Evolutionary conservation across 2,888 invertebrate species (phyloP), one percentile per base, ranked within the genome.

Genomic region (Horisme vitalbata): DNA sequence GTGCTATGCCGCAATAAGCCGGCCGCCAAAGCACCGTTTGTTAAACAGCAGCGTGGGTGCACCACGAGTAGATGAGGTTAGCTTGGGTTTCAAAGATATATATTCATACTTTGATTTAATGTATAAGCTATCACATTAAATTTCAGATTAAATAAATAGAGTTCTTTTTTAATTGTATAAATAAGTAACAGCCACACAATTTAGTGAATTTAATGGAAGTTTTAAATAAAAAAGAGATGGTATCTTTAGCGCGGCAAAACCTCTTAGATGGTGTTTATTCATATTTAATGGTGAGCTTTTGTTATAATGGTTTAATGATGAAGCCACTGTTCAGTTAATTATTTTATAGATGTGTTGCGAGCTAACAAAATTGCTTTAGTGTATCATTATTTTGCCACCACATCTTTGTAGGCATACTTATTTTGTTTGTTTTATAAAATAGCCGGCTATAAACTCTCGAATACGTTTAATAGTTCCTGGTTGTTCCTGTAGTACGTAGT

Each of bases 191-290:
- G n/a, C n/a, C n/a, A n/a, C 55, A 45, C 31, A 34, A 43, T 57
- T 67, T 67, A 66, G 67, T 64, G 46, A 55, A 33, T 31, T 64
- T 70, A 69, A 70, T 68, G 68, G 62, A 61, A 60, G 54, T 61
- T 64, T 55, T 62, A 63, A 71, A 69, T 68, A 65, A 65, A 57
- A 61, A 63, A 49, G 27, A 63, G 52, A 41, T 66, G 63, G 71
- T 76, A 75, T 61, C 44, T 45, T 45, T 45, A 55, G 61, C 68
- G 65, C 68, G 65, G 67, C 64, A 55, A 65, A 61, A 58, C 62
- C 67, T 73, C 68, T 77, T 56, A 78, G 71, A 68, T 75, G 74
- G 79, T 81, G 77, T 80, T 83, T 77, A 80, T 75, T 70, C 64
- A 59, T 52, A 75, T 80, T 80, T 81, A 80, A 83, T 79, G 63